Conservation (phyloP, 1,140 invertebrate genomes). For the Ceratosolen solmsi region DNA sequence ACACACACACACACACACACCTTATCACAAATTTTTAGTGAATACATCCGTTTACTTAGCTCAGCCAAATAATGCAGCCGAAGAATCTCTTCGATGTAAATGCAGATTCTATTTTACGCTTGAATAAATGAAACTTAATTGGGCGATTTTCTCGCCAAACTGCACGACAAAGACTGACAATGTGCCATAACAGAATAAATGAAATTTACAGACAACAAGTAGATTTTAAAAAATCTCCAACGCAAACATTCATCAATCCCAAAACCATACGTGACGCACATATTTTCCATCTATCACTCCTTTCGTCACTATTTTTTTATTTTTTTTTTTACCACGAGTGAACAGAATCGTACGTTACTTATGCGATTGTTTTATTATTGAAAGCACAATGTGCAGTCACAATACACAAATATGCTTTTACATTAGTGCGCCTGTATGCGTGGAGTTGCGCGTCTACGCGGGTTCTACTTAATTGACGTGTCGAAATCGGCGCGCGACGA, state of each 20-base stretch:
- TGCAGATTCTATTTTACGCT: not conserved
- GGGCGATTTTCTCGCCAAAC: not conserved
- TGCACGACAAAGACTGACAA: not conserved
- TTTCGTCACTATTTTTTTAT: too few relatives aligned
- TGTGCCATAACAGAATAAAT: too few relatives aligned
- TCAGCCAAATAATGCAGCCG: not conserved
- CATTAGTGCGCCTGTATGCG: not conserved
- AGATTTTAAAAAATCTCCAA: not conserved
- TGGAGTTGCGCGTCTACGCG: not conserved
- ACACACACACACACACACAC: not conserved
- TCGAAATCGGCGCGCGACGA: not conserved
- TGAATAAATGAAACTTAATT: not conserved
- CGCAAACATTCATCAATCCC: not conserved
- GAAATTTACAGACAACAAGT: too few relatives aligned
- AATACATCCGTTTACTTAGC: not conserved
- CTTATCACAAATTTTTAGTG: not conserved
- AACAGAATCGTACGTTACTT: not conserved
- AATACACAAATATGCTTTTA: constrained; percentile 9
- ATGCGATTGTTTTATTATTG: not conserved
- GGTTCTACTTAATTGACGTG: too few relatives aligned
- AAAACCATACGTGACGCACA: not conserved
- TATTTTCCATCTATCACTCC: not conserved
- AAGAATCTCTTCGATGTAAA: not conserved
- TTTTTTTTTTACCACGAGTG: not conserved
- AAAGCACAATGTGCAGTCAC: not conserved